Conservation (phyloP, 2,888 invertebrate genomes). For the Pandemis cinnamomeana region DNA sequence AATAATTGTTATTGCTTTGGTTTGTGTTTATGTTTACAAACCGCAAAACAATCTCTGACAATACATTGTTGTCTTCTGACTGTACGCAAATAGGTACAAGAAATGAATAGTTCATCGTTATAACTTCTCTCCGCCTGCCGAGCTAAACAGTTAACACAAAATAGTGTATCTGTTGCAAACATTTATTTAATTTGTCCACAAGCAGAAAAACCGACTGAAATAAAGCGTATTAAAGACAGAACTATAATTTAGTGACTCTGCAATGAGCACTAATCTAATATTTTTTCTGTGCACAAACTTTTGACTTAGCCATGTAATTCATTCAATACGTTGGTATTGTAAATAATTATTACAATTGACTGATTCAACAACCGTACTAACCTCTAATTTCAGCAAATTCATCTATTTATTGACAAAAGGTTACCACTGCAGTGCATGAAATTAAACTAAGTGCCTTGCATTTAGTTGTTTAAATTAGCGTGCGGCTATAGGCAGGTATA, state of each 20-base stretch:
- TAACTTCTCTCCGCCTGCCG: background rate
- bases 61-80: conserved; percentile 64
- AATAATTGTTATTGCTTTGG: conserved; percentile 57
- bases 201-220: background rate
- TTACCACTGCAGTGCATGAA: no score
- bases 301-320: no score
- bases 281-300: background rate
- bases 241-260: background rate
- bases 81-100: conserved; percentile 44
- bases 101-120: conserved; percentile 10
- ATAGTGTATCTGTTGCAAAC: background rate
- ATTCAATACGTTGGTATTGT: no score
- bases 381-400: no score
- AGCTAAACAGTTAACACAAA: background rate
- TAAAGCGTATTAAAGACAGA: background rate
- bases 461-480: no score
- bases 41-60: conserved; percentile 59
- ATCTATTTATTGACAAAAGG: no score
- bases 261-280: background rate
- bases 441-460: no score
- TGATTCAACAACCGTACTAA: no score
- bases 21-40: conserved; percentile 69
- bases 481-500: no score
- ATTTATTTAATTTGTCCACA: background rate
- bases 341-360: no score